Evolutionary conservation across 2,888 invertebrate species (phyloP).

Genomic region (Plusia festucae): DNA sequence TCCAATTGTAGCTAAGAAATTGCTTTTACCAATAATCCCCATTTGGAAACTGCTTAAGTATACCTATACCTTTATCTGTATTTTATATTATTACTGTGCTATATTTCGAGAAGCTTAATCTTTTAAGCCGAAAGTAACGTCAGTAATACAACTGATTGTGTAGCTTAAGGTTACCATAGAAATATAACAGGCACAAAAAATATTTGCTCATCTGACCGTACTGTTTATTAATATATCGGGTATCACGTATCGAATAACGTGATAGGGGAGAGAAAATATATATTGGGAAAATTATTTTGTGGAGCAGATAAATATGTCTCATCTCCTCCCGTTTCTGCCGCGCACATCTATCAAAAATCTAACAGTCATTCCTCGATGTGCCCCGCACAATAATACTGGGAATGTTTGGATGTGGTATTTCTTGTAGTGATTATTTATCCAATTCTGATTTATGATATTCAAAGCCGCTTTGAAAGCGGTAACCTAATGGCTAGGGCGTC

Average conservation of each 20-base stretch:
- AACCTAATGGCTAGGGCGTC: too few species aligned
- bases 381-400: constrained; percentile 49
- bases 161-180: constrained; percentile 23
- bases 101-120: background rate
- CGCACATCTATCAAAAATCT: constrained; percentile 76
- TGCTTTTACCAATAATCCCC: background rate
- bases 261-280: constrained; percentile 62
- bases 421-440: background rate
- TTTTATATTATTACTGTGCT: background rate
- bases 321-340: constrained; percentile 45
- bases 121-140: constrained; percentile 4
- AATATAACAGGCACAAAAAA: constrained; percentile 38
- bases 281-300: constrained; percentile 74
- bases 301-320: constrained; percentile 76
- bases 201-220: constrained; percentile 57
- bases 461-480: too few species aligned
- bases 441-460: too few species aligned
- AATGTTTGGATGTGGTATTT: constrained; percentile 37
- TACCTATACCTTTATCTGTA: background rate
- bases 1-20: constrained; percentile 4
- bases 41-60: background rate
- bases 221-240: constrained; percentile 63
- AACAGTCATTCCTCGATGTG: constrained; percentile 70
- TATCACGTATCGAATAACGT: constrained; percentile 55
- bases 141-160: constrained; percentile 5